These are phyloP conservation scores for Neoscelio sp. DNA, from an alignment of 2,888 invertebrate genomes.

Conservation along the genomic window DNA sequence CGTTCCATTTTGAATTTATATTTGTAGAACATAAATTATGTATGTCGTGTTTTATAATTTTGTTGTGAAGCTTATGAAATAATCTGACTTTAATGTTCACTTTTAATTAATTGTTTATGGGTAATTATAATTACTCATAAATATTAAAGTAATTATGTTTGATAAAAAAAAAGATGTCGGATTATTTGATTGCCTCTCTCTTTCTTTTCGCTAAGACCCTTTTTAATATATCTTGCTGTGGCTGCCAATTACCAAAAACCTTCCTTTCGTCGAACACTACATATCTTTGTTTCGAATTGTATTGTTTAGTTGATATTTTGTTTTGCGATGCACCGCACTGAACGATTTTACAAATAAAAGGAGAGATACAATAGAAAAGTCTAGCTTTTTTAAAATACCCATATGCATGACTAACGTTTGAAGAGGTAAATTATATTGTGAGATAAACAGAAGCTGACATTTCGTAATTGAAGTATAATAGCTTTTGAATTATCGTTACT, in stretches of 20 bases:
- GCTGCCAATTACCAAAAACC: conserved; percentile 9
- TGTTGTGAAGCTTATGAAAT: conserved; percentile 14
- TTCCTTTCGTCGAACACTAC: conserved; percentile 26
- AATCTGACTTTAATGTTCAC: conserved; percentile 4
- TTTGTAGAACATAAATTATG: too few relatives aligned
- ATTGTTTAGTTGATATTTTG: conserved; percentile 35
- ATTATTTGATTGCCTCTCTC: not conserved
- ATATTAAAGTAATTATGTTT: too few relatives aligned
- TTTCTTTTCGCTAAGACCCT: conserved; percentile 8
- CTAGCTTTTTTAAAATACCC: conserved; percentile 54
- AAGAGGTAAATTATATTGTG: not conserved
- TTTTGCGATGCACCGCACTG: conserved; percentile 37
- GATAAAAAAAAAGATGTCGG: conserved; percentile 18
- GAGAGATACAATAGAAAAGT: conserved; percentile 43
- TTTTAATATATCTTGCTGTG: conserved; percentile 33
- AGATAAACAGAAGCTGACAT: too few relatives aligned
- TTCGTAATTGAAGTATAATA: too few relatives aligned
- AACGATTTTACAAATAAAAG: conserved; percentile 55
- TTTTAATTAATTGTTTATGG: conserved; percentile 5
- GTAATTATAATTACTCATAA: too few relatives aligned
- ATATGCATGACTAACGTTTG: conserved; percentile 45
- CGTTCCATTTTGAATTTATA: too few relatives aligned
- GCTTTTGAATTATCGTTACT: too few relatives aligned
- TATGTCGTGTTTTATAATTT: conserved; percentile 3
- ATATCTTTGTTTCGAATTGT: conserved; percentile 40